Base-by-base conservation (phyloP, 2,113 vertebrate genomes). In the Narcine bancroftii region DNA sequence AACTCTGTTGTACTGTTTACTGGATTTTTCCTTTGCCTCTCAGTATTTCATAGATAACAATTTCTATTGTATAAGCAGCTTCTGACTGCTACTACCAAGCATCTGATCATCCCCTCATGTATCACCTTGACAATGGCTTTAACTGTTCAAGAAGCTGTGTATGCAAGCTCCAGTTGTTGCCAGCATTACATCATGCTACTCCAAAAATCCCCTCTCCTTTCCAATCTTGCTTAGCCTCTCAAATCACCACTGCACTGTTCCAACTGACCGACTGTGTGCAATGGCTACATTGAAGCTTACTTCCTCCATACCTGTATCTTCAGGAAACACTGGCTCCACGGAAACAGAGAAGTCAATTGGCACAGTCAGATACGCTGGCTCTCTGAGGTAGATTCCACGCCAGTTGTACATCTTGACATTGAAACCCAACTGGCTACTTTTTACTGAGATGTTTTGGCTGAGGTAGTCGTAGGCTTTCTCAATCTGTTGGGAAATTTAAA, bases 381-480 rank as follows among this genome's bases (percentile, higher is more conserved):
- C 98, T 96, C 99, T 97, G 98, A 99, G 99, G 98, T 99, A 99
- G 96, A 99, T 98, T 95, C 99, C 99, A 93, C 98, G 97, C 93
- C 98, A 97, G 93, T 95, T 95, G 93, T 98, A 97, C 1, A 98
- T 97, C 36, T 96, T 99, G 93, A 99, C 94, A 0, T 97, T 96
- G 94, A 99, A 99, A 93, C 98, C 98, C 33, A 99, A 95, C 92
- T 95, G 97, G 93, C 95, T 97, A 45, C 97, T 95, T 92, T 95
- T 94, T 94, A 98, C 96, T 15, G 97, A 96, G 92, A 96, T 96
- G 50, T 99, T 97, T 94, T 99, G 98, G 95, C 96, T 95, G 97
- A 99, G 98, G 98, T 99, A 99, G 97, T 99, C 98, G 95, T 98
- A 98, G 17, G 99, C 98, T 95, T 96, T 97, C 95, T 99, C 99